Evolutionary conservation across 2,113 vertebrate genomes (phyloP), one percentile per base, ranked within the genome.

Genomic region (Syrmaticus mikado): DNA sequence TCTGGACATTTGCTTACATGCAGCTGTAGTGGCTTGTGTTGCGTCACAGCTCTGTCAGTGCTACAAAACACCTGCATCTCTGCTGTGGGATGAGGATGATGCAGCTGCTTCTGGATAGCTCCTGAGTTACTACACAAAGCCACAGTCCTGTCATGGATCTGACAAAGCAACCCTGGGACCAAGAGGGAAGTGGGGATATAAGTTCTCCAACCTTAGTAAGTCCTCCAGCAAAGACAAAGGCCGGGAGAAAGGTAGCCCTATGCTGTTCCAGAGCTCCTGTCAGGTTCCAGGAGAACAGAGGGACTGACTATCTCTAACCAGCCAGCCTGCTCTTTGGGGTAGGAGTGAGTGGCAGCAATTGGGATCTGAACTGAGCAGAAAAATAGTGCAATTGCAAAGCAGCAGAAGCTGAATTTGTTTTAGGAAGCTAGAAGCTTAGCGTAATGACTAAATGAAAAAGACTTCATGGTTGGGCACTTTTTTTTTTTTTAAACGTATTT

Each of bases 11-110:
- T 30, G n/a, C 38, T 48, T 19, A 40, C 16, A 15, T n/a, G 38
- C 38, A 20, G 1, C 81, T 82, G 45, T 20, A 21, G n/a, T 6
- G 38, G 30, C n/a, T 74, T 46, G 43, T 32, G 43, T 38, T 48
- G 20, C 17, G 2, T 40, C 61, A 22, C 2, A 1, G 25, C 28
- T 25, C n/a, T 16, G 53, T 16, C 30, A 13, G 71, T 34, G 11
- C 50, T 66, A 43, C 1, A 1, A 34, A n/a, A 7, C 20, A 6
- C 34, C 61, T 74, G 1, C 0, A 0, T 10, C 3, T 1, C 4
- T 24, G 5, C 25, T 16, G 30, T 34, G 43, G 72, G 7, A 1
- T 1, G 36, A 53, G 38, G 10, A 2, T 8, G 12, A 15, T 32
- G 17, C 46, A 40, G 16, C 41, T 76, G 14, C 25, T 53, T 75